Conservation (phyloP, 2,113 vertebrate genomes). For the Carlito syrichta region DNA sequence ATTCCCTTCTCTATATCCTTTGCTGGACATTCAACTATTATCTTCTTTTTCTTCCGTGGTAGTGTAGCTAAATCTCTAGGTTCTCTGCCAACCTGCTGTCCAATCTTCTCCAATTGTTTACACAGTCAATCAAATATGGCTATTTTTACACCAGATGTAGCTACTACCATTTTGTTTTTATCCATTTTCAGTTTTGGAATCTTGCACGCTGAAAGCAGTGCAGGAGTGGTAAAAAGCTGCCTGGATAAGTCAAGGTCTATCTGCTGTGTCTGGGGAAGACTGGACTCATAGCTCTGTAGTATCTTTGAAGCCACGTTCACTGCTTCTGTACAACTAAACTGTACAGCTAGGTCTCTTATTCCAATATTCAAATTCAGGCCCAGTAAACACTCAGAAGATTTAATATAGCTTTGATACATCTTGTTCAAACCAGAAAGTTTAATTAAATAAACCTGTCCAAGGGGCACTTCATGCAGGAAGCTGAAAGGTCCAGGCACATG, state of each 20-base stretch:
- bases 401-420: constrained; percentile 86
- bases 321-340: constrained; percentile 88
- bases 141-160: constrained; percentile 86
- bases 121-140: constrained; percentile 88
- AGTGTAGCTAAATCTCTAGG: constrained; percentile 35
- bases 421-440: constrained; percentile 89
- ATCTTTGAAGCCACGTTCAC: constrained; percentile 83
- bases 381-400: constrained; percentile 88
- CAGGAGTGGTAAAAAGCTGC: constrained; percentile 86
- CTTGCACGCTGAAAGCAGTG: constrained; percentile 88
- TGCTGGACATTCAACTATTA: constrained; percentile 61
- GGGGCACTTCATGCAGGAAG: constrained; percentile 81
- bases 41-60: constrained; percentile 78
- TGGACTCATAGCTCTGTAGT: constrained; percentile 87
- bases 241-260: constrained; percentile 87
- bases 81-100: constrained; percentile 79
- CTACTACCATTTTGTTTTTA: constrained; percentile 86
- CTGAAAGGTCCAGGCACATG: constrained; percentile 90
- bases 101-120: constrained; percentile 84
- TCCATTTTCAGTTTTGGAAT: constrained; percentile 89
- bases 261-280: constrained; percentile 84
- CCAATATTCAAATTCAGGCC: constrained; percentile 85
- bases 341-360: constrained; percentile 88
- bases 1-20: constrained; percentile 79
- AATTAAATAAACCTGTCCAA: constrained; percentile 86